Conservation (phyloP, 2,797 vertebrate species). For the Gallinago solitaria region DNA sequence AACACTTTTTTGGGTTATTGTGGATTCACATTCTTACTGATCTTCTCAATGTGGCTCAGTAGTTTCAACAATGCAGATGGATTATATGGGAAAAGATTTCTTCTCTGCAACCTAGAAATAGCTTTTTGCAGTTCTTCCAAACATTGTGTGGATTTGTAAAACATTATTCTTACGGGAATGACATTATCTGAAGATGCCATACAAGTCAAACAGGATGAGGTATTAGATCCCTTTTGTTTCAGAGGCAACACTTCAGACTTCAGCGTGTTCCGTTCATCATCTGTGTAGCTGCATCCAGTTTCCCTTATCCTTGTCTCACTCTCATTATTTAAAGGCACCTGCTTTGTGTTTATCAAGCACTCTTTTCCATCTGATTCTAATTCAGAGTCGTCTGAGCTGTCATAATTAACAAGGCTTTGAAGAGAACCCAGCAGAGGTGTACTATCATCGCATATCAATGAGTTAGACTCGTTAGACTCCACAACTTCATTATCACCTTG, state of each 20-base stretch:
- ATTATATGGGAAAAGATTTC: conserved; percentile 92
- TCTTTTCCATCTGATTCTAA: conserved; percentile 68
- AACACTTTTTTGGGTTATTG: neutral
- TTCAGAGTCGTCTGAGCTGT: conserved; percentile 88
- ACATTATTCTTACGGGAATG: neutral
- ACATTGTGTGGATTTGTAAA: conserved; percentile 73
- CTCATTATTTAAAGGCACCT: neutral
- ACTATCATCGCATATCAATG: neutral
- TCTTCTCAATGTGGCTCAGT: conserved; percentile 71
- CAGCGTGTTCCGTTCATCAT: neutral
- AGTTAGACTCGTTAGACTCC: neutral
- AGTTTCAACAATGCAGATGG: conserved; percentile 88
- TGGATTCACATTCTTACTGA: neutral
- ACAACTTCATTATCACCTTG: neutral
- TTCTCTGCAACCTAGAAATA: conserved; percentile 82
- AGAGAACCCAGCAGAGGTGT: neutral
- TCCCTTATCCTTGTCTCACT: neutral
- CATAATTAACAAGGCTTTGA: conserved; percentile 86
- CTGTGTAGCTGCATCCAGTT: neutral
- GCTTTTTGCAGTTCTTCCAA: conserved; percentile 82
- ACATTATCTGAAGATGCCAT: neutral
- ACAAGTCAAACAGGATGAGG: neutral
- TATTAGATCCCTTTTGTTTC: neutral
- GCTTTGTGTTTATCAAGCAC: neutral
- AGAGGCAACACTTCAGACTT: neutral